phyloP scores from a whole-genome alignment of 2,113 vertebrate genomes.

The Colius striatus region DNA sequence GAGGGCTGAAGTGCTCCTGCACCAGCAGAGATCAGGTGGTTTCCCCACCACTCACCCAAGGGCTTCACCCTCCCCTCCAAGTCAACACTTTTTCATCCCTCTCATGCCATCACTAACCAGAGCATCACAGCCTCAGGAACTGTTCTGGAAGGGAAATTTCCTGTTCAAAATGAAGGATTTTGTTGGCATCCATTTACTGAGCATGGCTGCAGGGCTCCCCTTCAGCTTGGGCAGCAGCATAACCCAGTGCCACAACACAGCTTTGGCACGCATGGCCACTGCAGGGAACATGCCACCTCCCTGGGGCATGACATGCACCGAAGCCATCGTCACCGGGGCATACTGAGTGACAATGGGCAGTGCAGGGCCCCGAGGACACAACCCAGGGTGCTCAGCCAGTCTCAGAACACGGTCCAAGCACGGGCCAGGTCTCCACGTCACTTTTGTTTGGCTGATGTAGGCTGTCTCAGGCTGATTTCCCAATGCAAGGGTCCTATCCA shows the following conservation, averaged over 20 bases:
- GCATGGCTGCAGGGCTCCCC: background rate
- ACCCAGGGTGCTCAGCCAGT: fast-evolving
- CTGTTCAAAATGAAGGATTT: background rate
- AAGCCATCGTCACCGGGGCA: fast-evolving
- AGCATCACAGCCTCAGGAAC: background rate
- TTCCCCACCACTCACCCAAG: background rate
- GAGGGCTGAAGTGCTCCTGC: background rate
- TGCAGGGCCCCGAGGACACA: background rate
- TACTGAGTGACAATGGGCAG: fast-evolving
- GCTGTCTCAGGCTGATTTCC: background rate
- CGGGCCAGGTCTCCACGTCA: fast-evolving
- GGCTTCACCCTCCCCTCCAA: background rate
- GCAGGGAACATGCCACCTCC: background rate
- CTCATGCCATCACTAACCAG: background rate
- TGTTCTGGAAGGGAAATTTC: background rate
- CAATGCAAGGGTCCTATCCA: background rate
- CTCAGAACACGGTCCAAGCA: fast-evolving
- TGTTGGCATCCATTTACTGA: background rate
- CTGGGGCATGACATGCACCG: fast-evolving
- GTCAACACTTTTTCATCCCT: background rate
- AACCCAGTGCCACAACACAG: background rate
- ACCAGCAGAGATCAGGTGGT: background rate
- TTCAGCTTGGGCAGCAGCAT: background rate
- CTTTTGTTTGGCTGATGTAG: fast-evolving
- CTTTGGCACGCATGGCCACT: fast-evolving